Evolutionary conservation across 1,140 invertebrate species (phyloP).

Genomic region (Chelonus insularis): DNA sequence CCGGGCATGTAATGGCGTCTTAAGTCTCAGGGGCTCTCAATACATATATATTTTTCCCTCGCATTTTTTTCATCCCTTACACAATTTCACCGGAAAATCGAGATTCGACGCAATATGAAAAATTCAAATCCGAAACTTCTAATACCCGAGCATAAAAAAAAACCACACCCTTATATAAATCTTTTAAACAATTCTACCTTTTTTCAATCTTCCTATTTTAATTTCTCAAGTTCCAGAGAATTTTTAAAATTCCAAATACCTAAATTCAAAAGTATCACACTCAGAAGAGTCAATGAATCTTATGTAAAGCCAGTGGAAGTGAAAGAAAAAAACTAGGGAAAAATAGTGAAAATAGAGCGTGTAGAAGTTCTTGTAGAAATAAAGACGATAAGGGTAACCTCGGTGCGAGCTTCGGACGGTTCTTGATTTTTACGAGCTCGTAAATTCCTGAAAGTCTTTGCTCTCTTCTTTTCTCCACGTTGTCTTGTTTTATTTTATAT

Average conservation of each 20-base stretch:
- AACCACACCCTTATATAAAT: too few relatives aligned
- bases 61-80: too few relatives aligned
- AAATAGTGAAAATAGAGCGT: background rate
- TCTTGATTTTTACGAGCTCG: slow-evolving; percentile 61
- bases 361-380: slow-evolving; percentile 21
- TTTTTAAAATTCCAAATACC: too few relatives aligned
- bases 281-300: background rate
- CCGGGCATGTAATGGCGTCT: slow-evolving; percentile 59
- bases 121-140: too few relatives aligned
- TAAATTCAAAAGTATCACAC: background rate
- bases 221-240: too few relatives aligned
- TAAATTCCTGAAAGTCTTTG: slow-evolving; percentile 49
- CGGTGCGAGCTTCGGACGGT: slow-evolving; percentile 53
- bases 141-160: too few relatives aligned
- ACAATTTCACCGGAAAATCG: too few relatives aligned
- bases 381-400: slow-evolving; percentile 48
- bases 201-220: too few relatives aligned
- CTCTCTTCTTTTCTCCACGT: slow-evolving; percentile 17
- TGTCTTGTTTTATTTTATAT: slow-evolving; percentile 20
- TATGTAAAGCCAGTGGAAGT: background rate
- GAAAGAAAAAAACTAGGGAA: background rate
- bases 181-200: too few relatives aligned
- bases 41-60: background rate
- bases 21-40: slow-evolving; percentile 57
- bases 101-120: too few relatives aligned